These are phyloP conservation scores for Paguma larvata DNA, from an alignment of 2,797 vertebrate genomes.

Conservation along the genomic window DNA sequence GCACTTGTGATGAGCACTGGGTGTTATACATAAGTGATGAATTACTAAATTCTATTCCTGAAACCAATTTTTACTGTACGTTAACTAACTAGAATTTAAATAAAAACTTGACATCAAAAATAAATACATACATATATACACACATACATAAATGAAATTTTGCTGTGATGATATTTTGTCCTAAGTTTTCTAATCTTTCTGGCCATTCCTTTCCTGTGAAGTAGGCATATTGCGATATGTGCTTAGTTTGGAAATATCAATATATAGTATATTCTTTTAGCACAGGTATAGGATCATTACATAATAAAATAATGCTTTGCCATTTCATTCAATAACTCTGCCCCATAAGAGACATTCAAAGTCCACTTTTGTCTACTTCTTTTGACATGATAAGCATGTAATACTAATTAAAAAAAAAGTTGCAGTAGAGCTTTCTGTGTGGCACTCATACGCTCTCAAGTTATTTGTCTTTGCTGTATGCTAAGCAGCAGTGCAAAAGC, in stretches of 20 bases:
- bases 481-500: not conserved
- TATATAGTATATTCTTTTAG: not conserved
- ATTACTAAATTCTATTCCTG: too few relatives aligned
- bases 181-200: slow-evolving; percentile 20
- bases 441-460: not conserved
- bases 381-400: not conserved
- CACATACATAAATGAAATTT: not conserved
- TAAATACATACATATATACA: too few relatives aligned
- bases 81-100: too few relatives aligned
- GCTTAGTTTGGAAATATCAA: slow-evolving; percentile 1
- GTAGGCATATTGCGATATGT: not conserved
- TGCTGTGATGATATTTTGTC: not conserved
- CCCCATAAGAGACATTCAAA: not conserved
- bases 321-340: not conserved
- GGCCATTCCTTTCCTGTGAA: not conserved
- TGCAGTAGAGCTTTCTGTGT: not conserved
- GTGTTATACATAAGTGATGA: too few relatives aligned
- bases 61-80: too few relatives aligned
- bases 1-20: too few relatives aligned
- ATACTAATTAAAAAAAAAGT: not conserved
- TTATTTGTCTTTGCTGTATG: not conserved
- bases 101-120: too few relatives aligned
- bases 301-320: not conserved
- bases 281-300: not conserved
- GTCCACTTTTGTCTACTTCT: not conserved